A percentile compares a stretch with the other conserved stretches of the same genome.
phyloP scores from a whole-genome alignment of 1,140 invertebrate genomes.

The Papilio aristodemus region DNA sequence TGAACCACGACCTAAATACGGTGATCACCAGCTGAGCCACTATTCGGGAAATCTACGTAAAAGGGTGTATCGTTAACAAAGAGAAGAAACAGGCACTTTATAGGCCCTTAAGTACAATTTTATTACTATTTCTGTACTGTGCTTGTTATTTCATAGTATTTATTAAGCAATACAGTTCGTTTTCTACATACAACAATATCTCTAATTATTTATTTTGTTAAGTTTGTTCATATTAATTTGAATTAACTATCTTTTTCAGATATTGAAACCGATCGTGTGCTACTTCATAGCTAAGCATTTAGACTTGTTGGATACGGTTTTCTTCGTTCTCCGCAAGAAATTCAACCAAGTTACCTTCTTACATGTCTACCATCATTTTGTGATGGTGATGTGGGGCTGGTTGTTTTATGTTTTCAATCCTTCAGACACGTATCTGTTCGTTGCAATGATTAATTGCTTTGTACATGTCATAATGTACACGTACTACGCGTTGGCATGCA shows the following conservation, averaged over 20 bases:
- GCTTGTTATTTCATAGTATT: too few relatives aligned
- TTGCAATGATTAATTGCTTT: conserved; percentile 84
- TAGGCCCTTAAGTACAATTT: too few relatives aligned
- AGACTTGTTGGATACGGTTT: conserved; percentile 87
- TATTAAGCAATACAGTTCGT: too few relatives aligned
- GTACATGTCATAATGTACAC: conserved; percentile 90
- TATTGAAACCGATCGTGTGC: neutral
- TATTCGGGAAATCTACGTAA: too few relatives aligned
- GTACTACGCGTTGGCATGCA: conserved; percentile 90
- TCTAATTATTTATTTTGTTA: neutral
- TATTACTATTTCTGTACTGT: too few relatives aligned
- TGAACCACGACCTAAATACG: too few relatives aligned
- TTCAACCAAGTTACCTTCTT: conserved; percentile 87
- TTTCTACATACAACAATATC: neutral
- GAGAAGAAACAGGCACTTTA: too few relatives aligned
- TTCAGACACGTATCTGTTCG: conserved; percentile 71
- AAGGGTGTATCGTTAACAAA: too few relatives aligned
- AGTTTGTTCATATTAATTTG: neutral
- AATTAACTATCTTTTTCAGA: neutral
- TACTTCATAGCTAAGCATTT: conserved; percentile 81
- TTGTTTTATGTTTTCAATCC: conserved; percentile 69
- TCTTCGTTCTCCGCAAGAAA: conserved; percentile 91
- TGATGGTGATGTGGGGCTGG: conserved; percentile 82
- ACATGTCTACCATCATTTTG: conserved; percentile 86
- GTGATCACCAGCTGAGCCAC: too few relatives aligned